Conservation (phyloP, 2,888 invertebrate genomes). For the Deilephila elpenor region DNA sequence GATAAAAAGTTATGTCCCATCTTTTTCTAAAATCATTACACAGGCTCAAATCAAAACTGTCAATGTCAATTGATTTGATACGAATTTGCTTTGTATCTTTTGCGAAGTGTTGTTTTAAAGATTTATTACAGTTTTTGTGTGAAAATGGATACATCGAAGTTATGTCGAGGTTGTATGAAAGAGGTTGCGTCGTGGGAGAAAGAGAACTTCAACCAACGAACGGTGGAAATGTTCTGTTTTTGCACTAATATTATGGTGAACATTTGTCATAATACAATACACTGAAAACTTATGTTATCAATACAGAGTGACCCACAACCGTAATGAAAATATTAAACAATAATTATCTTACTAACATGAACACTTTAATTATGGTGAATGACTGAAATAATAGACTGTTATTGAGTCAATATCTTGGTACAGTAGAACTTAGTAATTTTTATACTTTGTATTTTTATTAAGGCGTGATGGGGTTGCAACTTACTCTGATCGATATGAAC, state of each 20-base stretch:
- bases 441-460: too few species aligned
- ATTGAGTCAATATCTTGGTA: too few species aligned
- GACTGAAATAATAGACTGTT: too few species aligned
- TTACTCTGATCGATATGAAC: too few species aligned
- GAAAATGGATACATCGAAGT: conserved; percentile 62
- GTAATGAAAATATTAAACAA: too few species aligned
- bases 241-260: conserved; percentile 71
- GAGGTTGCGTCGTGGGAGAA: conserved; percentile 69
- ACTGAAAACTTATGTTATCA: neutral
- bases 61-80: too few species aligned
- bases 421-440: too few species aligned
- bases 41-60: neutral
- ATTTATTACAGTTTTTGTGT: neutral
- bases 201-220: conserved; percentile 59
- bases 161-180: conserved; percentile 77
- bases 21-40: neutral
- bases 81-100: too few species aligned
- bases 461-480: too few species aligned
- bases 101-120: too few species aligned
- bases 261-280: neutral
- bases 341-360: too few species aligned
- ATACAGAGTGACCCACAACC: neutral
- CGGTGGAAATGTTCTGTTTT: conserved; percentile 71
- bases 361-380: too few species aligned
- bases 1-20: neutral